Percentiles rank a stretch among this genome's conserved stretches.
Evolutionary conservation across 2,888 invertebrate species (phyloP).

Genomic region (Bugula neritina): DNA sequence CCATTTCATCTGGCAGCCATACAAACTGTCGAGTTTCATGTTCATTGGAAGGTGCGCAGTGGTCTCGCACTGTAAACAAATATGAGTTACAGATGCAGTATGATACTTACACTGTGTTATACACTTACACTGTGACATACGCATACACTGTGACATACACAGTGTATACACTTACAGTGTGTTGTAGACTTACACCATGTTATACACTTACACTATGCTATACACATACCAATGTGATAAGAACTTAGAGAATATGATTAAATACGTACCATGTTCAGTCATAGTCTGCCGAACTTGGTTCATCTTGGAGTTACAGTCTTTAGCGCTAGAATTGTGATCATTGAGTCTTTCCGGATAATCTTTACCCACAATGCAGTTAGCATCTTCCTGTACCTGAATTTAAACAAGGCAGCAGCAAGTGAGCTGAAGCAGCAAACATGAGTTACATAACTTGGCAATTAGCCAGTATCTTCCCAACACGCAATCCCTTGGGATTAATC

Average conservation of each 20-base stretch:
- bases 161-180: no score
- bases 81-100: no score
- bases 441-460: no score
- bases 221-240: no score
- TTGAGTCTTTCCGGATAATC: conserved; percentile 47
- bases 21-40: conserved; percentile 63
- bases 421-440: no score
- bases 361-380: conserved; percentile 40
- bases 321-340: conserved; percentile 38
- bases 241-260: conserved; percentile 28
- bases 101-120: neutral
- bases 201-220: neutral
- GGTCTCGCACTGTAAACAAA: conserved; percentile 2
- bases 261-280: conserved; percentile 29
- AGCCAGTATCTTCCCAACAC: no score
- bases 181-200: no score
- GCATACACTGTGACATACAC: neutral
- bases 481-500: no score
- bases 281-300: conserved; percentile 44
- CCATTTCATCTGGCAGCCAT: conserved; percentile 53
- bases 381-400: conserved; percentile 39
- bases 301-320: conserved; percentile 36
- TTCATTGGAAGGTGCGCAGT: conserved; percentile 64
- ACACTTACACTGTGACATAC: neutral
- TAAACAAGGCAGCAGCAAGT: no score